Evolutionary conservation across 37 sponge, comb jelly and placozoan genomes (phyloP).

Genomic region (Aplysina aerophoba): DNA sequence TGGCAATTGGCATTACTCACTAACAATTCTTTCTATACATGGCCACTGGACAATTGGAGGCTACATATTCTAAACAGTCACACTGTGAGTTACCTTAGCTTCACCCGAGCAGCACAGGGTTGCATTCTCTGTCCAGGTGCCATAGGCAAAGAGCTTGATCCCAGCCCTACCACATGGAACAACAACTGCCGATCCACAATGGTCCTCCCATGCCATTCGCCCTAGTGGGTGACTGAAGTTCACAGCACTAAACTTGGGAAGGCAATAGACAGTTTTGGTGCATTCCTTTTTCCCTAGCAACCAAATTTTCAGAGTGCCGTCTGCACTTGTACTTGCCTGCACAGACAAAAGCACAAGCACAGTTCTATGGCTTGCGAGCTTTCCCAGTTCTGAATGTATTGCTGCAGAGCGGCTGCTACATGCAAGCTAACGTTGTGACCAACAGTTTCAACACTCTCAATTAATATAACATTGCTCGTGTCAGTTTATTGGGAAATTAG

Average conservation of each 20-base stretch:
- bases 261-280: slow-evolving; percentile 36
- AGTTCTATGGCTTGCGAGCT: neutral
- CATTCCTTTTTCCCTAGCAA: slow-evolving; percentile 42
- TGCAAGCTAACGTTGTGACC: too few species aligned
- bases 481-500: too few species aligned
- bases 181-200: neutral
- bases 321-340: slow-evolving; percentile 66
- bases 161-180: slow-evolving; percentile 3
- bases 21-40: too few species aligned
- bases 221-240: slow-evolving; percentile 38
- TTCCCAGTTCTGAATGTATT: too few species aligned
- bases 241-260: slow-evolving; percentile 66
- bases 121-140: neutral
- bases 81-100: neutral
- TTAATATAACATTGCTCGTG: too few species aligned
- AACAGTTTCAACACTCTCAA: too few species aligned
- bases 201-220: slow-evolving; percentile 59
- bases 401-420: too few species aligned
- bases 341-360: neutral
- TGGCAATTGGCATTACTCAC: too few species aligned
- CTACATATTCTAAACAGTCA: too few species aligned
- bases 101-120: neutral
- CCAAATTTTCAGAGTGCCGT: slow-evolving; percentile 74
- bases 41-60: too few species aligned
- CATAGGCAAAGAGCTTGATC: neutral